Percentiles rank a stretch among this genome's conserved stretches.
phyloP scores from a whole-genome alignment of 2,888 invertebrate genomes.

The Lasioglossum marginatum region DNA sequence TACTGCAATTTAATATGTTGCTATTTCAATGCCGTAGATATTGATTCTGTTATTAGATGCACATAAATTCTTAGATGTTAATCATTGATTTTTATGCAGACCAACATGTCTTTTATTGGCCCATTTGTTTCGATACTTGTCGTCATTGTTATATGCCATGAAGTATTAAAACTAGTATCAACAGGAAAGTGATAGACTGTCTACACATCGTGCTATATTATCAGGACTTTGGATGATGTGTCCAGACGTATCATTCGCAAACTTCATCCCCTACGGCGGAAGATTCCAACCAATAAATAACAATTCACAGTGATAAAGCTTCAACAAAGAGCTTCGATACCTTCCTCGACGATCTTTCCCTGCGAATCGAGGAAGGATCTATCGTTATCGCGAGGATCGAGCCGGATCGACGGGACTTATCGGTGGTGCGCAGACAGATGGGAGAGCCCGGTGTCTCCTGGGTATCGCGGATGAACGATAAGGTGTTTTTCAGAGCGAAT shows the following conservation, averaged over 20 bases:
- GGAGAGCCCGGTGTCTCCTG: conserved; percentile 34
- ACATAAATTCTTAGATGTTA: too few relatives aligned
- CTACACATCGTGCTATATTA: too few relatives aligned
- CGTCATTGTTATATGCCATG: too few relatives aligned
- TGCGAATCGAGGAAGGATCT: conserved; percentile 7
- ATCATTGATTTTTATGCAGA: too few relatives aligned
- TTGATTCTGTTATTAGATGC: too few relatives aligned
- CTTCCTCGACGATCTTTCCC: background rate
- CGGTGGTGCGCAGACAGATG: conserved; percentile 40
- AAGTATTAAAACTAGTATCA: too few relatives aligned
- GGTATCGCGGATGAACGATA: conserved; percentile 72
- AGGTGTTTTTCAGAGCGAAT: conserved; percentile 75
- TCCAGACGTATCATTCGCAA: background rate
- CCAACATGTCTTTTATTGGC: too few relatives aligned
- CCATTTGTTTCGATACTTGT: too few relatives aligned
- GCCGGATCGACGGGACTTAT: background rate
- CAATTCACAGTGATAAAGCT: background rate
- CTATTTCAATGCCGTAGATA: too few relatives aligned
- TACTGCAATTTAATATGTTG: too few relatives aligned
- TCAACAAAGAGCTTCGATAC: background rate
- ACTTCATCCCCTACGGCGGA: background rate
- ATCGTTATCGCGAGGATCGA: background rate
- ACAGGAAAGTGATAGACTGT: too few relatives aligned
- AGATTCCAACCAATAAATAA: background rate
- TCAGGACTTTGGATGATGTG: background rate